phyloP scores from a whole-genome alignment of 2,113 vertebrate species.

The Daphoenositta chrysoptera region DNA sequence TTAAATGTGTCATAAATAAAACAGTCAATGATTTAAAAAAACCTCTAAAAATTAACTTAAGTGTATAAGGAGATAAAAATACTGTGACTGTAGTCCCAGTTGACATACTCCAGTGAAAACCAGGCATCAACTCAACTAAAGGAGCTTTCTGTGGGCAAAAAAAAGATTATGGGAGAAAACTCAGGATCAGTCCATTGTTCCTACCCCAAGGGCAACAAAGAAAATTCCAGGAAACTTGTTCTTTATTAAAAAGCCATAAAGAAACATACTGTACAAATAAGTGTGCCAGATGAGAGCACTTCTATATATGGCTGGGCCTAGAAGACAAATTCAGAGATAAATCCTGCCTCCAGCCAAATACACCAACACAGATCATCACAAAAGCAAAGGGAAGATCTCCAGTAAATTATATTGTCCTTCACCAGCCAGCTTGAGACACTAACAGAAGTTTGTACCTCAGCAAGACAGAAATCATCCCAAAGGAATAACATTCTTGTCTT shows the following conservation, averaged over 20 bases:
- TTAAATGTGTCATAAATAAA: background rate
- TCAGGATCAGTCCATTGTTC: background rate
- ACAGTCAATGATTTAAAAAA: background rate
- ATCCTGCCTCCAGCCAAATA: background rate
- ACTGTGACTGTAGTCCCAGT: background rate
- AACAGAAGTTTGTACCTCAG: background rate
- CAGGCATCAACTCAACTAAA: background rate
- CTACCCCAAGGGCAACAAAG: background rate
- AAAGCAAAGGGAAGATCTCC: background rate
- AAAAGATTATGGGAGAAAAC: background rate
- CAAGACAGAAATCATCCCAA: background rate
- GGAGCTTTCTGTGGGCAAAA: background rate
- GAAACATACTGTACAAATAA: constrained; percentile 6
- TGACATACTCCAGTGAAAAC: background rate
- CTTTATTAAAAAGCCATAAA: constrained; percentile 22
- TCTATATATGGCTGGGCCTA: background rate
- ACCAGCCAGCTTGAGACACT: background rate
- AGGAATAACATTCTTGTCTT: background rate
- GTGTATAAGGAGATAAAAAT: background rate
- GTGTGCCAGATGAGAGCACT: constrained; percentile 3
- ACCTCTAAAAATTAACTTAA: background rate
- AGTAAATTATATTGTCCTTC: background rate
- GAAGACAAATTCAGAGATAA: constrained; percentile 1
- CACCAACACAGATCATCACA: background rate
- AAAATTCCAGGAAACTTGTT: constrained; percentile 32